These are phyloP conservation scores for Andrena praecox DNA, from an alignment of 2,888 invertebrate genomes.

Conservation along the genomic window DNA sequence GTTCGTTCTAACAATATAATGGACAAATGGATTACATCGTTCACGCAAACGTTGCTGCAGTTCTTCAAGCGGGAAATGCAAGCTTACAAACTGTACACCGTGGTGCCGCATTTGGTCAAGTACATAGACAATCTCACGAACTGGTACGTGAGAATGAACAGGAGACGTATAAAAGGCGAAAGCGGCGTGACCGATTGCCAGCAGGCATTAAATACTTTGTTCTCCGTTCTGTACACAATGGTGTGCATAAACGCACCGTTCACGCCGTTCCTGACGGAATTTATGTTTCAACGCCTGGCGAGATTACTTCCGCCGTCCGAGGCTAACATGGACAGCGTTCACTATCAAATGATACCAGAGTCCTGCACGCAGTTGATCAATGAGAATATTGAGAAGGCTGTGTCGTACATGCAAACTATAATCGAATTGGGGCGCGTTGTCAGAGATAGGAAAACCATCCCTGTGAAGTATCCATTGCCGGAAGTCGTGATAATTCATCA, in stretches of 20 bases:
- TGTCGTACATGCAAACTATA: conserved; percentile 96
- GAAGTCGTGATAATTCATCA: conserved; percentile 98
- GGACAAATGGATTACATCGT: conserved; percentile 99
- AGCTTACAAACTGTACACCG: conserved; percentile 97
- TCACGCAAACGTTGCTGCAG: conserved; percentile 95
- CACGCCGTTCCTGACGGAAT: conserved; percentile 97
- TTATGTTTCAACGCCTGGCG: conserved; percentile 96
- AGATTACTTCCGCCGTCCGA: conserved; percentile 87
- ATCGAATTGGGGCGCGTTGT: conserved; percentile 97
- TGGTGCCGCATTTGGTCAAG: conserved; percentile 96
- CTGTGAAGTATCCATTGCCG: conserved; percentile 97
- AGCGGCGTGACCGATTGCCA: conserved; percentile 92
- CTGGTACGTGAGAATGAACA: conserved; percentile 99
- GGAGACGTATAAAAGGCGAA: conserved; percentile 97
- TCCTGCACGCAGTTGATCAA: conserved; percentile 91
- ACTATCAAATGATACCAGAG: conserved; percentile 95
- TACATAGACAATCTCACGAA: conserved; percentile 99
- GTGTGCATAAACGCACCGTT: conserved; percentile 98
- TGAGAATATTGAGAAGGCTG: conserved; percentile 94
- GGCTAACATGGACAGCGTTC: conserved; percentile 91
- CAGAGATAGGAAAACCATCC: conserved; percentile 96
- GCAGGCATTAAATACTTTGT: conserved; percentile 94
- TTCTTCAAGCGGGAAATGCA: conserved; percentile 97
- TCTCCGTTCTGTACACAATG: conserved; percentile 95
- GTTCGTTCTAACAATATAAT: conserved; percentile 90